Percentiles rank a stretch among this genome's conserved stretches.
Evolutionary conservation across 2,888 invertebrate species (phyloP).

Genomic region (Molorchus minor): DNA sequence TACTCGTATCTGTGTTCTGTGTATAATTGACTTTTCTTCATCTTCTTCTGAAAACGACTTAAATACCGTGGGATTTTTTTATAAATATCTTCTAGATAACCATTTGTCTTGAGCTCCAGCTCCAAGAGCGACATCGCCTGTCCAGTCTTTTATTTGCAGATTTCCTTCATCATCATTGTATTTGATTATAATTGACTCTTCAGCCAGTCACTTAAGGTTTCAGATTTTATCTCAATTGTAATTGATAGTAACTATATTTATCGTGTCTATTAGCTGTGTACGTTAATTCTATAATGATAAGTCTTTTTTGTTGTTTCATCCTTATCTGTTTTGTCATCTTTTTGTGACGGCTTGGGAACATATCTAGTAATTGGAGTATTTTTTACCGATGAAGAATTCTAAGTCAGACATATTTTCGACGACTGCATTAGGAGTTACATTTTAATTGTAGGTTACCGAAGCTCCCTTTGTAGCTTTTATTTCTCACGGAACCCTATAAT

Average conservation of each 20-base stretch:
- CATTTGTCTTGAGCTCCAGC: no score
- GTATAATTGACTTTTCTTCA: no score
- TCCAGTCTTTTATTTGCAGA: conserved; percentile 42
- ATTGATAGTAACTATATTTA: conserved; percentile 52
- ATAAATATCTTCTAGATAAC: no score
- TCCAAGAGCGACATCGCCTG: conserved; percentile 34
- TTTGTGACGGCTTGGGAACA: conserved; percentile 29
- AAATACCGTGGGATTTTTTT: no score
- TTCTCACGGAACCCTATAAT: no score
- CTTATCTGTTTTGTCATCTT: conserved; percentile 40
- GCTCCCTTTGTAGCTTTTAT: no score
- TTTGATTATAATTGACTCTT: conserved; percentile 47
- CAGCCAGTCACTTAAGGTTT: conserved; percentile 47
- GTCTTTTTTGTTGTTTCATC: conserved; percentile 47
- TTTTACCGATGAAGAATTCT: conserved; percentile 31
- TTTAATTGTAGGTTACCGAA: conserved; percentile 44
- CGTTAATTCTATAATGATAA: conserved; percentile 50
- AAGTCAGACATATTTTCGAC: conserved; percentile 11
- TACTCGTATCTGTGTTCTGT: no score
- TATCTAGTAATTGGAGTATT: conserved; percentile 46
- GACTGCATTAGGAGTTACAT: conserved; percentile 43
- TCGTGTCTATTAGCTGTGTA: conserved; percentile 47
- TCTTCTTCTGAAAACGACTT: no score
- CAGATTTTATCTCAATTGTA: conserved; percentile 47
- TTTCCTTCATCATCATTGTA: conserved; percentile 42